phyloP scores from a whole-genome alignment of 2,113 vertebrate genomes.

The Eudyptes chrysolophus region DNA sequence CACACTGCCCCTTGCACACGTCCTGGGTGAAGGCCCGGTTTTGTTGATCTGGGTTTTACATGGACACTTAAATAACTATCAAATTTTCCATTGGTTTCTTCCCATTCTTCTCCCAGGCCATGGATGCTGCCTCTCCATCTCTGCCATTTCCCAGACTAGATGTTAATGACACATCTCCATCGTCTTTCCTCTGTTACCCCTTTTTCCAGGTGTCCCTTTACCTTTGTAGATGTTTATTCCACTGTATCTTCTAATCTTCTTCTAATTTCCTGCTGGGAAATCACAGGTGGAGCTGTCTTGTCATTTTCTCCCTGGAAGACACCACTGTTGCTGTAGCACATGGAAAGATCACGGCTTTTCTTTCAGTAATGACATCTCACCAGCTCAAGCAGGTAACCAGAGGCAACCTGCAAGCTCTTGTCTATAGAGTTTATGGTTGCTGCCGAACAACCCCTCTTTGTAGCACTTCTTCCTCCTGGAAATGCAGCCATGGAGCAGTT shows the following conservation, averaged over 20 bases:
- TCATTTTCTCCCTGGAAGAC: neutral
- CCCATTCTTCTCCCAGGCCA: neutral
- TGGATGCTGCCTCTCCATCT: neutral
- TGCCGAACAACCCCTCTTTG: rapidly evolving
- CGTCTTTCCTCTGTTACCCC: rapidly evolving
- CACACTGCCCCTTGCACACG: neutral
- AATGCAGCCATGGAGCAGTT: neutral
- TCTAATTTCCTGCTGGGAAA: neutral
- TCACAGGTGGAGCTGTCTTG: neutral
- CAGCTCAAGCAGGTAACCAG: neutral
- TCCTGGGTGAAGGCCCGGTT: neutral
- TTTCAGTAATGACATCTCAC: neutral
- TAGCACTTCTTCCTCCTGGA: neutral
- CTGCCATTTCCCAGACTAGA: neutral
- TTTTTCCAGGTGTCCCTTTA: neutral
- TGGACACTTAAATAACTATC: neutral
- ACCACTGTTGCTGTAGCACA: neutral
- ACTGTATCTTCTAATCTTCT: neutral
- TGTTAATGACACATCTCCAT: neutral
- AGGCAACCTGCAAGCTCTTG: neutral
- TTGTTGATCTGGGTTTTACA: neutral
- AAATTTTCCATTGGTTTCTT: neutral
- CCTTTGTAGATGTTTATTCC: neutral
- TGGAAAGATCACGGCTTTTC: neutral
- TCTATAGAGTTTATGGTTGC: neutral